These are phyloP conservation scores for Drepanosiphum platanoidis DNA, from an alignment of 2,888 invertebrate genomes.

Conservation along the genomic window DNA sequence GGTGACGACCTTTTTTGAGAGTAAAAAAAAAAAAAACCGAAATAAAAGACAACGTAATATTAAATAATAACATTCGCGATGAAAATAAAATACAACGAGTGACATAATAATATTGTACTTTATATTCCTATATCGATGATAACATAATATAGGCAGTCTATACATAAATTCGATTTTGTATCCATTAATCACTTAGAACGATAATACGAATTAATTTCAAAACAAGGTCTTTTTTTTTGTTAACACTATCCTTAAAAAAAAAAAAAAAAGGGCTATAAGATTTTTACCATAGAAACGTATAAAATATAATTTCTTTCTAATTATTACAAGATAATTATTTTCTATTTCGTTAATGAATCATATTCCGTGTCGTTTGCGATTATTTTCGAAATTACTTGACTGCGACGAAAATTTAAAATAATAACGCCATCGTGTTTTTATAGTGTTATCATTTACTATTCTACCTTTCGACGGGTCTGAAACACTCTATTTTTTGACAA, in stretches of 20 bases:
- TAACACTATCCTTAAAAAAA: no score
- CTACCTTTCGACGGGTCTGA: neutral
- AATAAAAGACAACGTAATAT: neutral
- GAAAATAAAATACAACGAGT: slow-evolving; percentile 14
- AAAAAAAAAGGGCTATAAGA: neutral
- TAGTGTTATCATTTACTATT: neutral
- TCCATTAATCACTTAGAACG: neutral
- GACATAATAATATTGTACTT: neutral
- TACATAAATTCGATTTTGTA: neutral
- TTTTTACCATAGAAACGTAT: neutral
- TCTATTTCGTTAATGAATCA: no score
- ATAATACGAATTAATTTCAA: neutral
- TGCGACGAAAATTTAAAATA: no score
- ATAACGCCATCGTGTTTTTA: neutral
- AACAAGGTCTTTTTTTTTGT: neutral
- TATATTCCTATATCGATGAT: neutral
- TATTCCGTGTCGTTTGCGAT: no score
- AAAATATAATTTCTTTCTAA: no score
- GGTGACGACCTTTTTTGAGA: neutral
- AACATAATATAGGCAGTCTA: neutral
- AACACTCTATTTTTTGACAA: no score
- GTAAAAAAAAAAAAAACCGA: neutral
- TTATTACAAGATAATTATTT: no score
- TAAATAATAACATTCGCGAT: slow-evolving; percentile 6
- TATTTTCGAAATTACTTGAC: neutral